Evolutionary conservation across 23 tunicate species (phyloP).

Genomic region (Styela plicata): DNA sequence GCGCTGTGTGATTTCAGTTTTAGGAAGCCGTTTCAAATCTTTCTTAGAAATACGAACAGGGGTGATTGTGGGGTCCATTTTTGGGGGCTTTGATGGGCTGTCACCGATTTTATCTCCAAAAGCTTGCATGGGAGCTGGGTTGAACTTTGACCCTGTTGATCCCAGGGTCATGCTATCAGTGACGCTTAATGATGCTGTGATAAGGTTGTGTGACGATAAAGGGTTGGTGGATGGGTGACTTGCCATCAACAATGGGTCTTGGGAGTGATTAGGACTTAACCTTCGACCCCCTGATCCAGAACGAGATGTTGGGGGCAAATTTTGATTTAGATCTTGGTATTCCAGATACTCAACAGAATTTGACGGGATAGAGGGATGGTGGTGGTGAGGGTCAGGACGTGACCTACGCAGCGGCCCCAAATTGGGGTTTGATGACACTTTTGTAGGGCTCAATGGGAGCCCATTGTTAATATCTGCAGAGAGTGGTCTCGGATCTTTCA

Average conservation of each 20-base stretch:
- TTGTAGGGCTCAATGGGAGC: not conserved
- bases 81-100: constrained; percentile 2
- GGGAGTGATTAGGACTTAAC: not conserved
- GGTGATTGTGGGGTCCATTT: constrained; percentile 21
- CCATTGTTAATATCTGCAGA: not conserved
- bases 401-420: constrained; percentile 24
- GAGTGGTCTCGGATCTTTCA: not conserved
- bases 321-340: constrained; percentile 8
- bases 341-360: constrained; percentile 30
- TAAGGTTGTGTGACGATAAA: not conserved
- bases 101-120: not conserved
- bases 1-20: constrained; percentile 25
- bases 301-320: not conserved
- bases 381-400: constrained; percentile 12
- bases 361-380: constrained; percentile 4
- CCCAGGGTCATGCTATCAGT: constrained; percentile 1
- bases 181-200: constrained; percentile 7
- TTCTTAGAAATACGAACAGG: constrained; percentile 28
- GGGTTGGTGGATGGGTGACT: constrained; percentile 21
- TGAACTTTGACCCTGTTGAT: not conserved
- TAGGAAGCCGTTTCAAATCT: constrained; percentile 23
- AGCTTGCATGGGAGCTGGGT: not conserved
- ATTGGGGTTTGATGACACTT: not conserved
- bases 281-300: not conserved
- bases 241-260: not conserved